Evolutionary conservation across 2,113 vertebrate genomes (phyloP).

Genomic region (Zosterops japonicus): DNA sequence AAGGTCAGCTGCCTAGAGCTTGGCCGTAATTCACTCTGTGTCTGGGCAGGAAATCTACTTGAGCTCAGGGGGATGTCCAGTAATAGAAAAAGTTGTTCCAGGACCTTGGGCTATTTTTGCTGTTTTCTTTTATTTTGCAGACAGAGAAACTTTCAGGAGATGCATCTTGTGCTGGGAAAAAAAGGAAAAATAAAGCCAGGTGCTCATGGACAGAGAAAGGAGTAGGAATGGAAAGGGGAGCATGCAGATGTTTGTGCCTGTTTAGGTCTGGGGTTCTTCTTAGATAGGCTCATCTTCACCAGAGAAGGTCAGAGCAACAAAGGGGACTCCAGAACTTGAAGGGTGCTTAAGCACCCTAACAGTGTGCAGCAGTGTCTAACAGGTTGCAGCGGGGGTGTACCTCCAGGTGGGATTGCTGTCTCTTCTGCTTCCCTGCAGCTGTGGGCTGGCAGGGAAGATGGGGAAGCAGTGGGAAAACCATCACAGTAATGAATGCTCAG

Average conservation of each 20-base stretch:
- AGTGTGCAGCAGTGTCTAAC: neutral
- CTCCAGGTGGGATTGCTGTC: neutral
- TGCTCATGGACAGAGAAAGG: neutral
- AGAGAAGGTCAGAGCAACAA: neutral
- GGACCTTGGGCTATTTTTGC: constrained; percentile 29
- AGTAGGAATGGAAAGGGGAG: neutral
- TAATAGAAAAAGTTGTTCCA: constrained; percentile 50
- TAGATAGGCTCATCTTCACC: neutral
- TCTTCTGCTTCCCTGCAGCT: neutral
- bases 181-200: neutral
- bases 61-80: constrained; percentile 52
- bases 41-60: constrained; percentile 55
- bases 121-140: constrained; percentile 23
- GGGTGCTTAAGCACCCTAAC: neutral
- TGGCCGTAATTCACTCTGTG: constrained; percentile 31
- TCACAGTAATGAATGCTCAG: neutral
- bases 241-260: neutral
- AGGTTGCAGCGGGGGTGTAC: neutral
- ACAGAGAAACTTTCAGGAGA: neutral
- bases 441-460: neutral
- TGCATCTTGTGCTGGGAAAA: neutral
- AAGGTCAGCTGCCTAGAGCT: constrained; percentile 43
- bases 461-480: neutral
- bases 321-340: neutral
- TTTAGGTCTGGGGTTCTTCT: neutral